A percentile compares a stretch with the other conserved stretches of the same genome.
These are phyloP conservation scores for Hermodice carunculata DNA, from an alignment of 2,888 invertebrate genomes.

Conservation along the genomic window DNA sequence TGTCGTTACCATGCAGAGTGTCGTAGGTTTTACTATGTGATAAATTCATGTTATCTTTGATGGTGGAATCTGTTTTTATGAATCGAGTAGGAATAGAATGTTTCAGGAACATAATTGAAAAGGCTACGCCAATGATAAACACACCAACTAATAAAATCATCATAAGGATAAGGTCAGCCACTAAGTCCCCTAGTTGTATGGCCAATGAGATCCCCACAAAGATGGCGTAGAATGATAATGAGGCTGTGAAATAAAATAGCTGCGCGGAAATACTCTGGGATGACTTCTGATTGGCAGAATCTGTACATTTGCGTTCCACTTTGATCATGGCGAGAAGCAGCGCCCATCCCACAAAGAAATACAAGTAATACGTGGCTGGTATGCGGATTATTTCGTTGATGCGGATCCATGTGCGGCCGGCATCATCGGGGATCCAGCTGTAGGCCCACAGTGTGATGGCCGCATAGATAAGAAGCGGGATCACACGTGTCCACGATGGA, in stretches of 20 bases:
- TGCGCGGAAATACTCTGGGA: neutral
- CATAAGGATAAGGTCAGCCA: neutral
- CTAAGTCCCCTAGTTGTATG: neutral
- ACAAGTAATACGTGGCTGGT: conserved; percentile 32
- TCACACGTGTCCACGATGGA: conserved; percentile 21
- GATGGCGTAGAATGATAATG: conserved; percentile 9
- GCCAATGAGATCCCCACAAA: conserved; percentile 2
- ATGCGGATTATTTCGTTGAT: conserved; percentile 38
- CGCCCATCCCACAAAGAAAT: conserved; percentile 14
- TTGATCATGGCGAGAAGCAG: conserved; percentile 3
- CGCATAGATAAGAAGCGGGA: conserved; percentile 29
- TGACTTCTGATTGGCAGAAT: neutral
- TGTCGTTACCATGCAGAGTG: no score
- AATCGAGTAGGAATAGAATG: conserved; percentile 13
- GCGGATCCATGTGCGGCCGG: conserved; percentile 32
- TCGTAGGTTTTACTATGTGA: no score
- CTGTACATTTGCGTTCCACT: neutral
- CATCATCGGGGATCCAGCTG: conserved; percentile 37
- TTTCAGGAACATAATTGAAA: conserved; percentile 9
- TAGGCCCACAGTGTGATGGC: conserved; percentile 30
- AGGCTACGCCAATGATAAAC: conserved; percentile 8
- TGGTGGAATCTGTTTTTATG: no score
- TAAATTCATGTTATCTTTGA: no score
- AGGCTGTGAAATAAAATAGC: neutral
- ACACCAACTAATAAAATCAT: conserved; percentile 11